Evolutionary conservation across 2,888 invertebrate genomes (phyloP), one percentile per base, ranked within the genome.

Genomic region (Dicycla oo): DNA sequence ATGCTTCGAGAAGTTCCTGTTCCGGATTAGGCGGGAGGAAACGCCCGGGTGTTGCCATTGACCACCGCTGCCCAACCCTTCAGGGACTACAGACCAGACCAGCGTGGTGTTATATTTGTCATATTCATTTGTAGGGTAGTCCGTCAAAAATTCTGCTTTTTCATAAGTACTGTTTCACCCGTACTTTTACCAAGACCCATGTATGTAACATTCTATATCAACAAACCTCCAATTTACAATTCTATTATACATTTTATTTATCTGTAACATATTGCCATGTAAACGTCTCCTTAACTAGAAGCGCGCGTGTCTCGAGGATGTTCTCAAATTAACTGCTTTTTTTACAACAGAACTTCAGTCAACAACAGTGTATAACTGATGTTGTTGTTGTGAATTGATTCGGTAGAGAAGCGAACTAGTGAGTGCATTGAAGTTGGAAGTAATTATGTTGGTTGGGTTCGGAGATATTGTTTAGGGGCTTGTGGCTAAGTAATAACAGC

Each of bases 301-400:
- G 68, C 75, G 40, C 74, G 80, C 80, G 81, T 71, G 63, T 69
- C 80, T 40, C 54, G 43, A 49, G 7, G 57, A 20, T 68, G 67
- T 78, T 69, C 40, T 67, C 70, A 71, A 81, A 83, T 80, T 80
- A 83, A 81, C 71, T 69, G 11, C 6, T 61, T 83, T 82, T 82
- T 82, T 69, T 45, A 53, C 38, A 68, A 56, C 47, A 60, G 20
- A 53, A 73, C 63, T 43, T 80, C 26, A 49, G 20, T 43, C 34
- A 51, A 60, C 45, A 38, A 68, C 15, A n/a, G 49, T 65, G 20
- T 23, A 23, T n/a, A 40, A 56, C 13, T 56, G 54, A 51, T 64
- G 58, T 62, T 80, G 47, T 62, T 62, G 63, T 69, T 62, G 67
- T 13, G 26, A 67, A 57, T 76, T 64, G 47, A 69, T 75, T 67